Evolutionary conservation across 2,797 vertebrate species (phyloP), one percentile per base, ranked within the genome.

Genomic region (Echiichthys vipera): DNA sequence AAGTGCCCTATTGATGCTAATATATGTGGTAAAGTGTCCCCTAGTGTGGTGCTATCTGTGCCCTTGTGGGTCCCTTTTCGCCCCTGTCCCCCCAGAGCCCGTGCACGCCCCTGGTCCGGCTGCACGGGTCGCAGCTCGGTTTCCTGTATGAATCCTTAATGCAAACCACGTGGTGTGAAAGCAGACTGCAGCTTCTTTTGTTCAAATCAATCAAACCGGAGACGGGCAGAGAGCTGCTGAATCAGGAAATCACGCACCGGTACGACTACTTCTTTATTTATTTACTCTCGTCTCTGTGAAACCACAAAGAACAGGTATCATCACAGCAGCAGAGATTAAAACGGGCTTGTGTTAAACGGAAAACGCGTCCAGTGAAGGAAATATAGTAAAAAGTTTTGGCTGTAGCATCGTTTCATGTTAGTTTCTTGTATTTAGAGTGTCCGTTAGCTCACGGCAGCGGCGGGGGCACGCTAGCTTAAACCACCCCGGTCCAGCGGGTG

Each of bases 181-280:
- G 93, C 93, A 95, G 92, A 94, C 96, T 95, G 95, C 91, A 95
- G 95, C 94, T 94, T 96, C 96, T 96, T 97, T 97, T 97, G 96
- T 97, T 97, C 94, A 94, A 95, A 96, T 96, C 95, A 96, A 96
- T 96, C 91, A 95, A 95, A 95, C 84, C 91, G 87, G 88, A 95
- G 93, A 95, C 93, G 91, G 92, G 90, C 89, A 88, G 84, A 83
- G 90, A 92, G 91, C 92, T 80, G 91, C 93, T 82, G 88, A 93
- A 93, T 91, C 93, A 93, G 94, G 94, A 95, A 94, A 94, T 81
- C 78, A n/a, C n/a, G n/a, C n/a, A 71, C 69, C 63, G 91, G 91
- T 91, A 71, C 67, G 61, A 91, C 90, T 91, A 91, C 63, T n/a
- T n/a, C n/a, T n/a, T n/a, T n/a, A 57, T 75, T 7, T 27, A 83